Conservation (phyloP, 2,888 invertebrate species). For the Polymixis flavicincta region DNA sequence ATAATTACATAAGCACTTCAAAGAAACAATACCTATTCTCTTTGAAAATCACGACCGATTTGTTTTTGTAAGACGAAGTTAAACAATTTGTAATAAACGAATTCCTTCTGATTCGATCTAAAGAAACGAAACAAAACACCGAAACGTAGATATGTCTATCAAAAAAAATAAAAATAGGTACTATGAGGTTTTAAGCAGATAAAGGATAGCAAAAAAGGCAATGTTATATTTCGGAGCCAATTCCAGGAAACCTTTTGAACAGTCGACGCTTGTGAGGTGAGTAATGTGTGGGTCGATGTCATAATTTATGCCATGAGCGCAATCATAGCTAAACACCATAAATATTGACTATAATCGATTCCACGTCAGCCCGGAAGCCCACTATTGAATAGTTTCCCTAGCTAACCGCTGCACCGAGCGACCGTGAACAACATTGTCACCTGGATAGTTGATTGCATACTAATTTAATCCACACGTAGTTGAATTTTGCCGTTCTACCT, state of each 20-base stretch:
- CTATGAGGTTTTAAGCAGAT: slow-evolving; percentile 3
- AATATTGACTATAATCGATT: slow-evolving; percentile 50
- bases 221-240: slow-evolving; percentile 4
- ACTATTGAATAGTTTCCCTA: slow-evolving; percentile 28
- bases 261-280: slow-evolving; percentile 10
- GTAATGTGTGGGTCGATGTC: slow-evolving; percentile 11
- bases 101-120: slow-evolving; percentile 38
- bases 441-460: slow-evolving; percentile 12
- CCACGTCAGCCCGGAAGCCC: slow-evolving; percentile 22
- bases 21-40: slow-evolving; percentile 33
- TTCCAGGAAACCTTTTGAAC: slow-evolving; percentile 29
- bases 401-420: slow-evolving; percentile 12
- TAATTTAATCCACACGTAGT: slow-evolving; percentile 11
- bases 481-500: slow-evolving; percentile 6
- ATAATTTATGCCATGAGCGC: slow-evolving; percentile 18
- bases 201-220: slow-evolving; percentile 7
- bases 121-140: slow-evolving; percentile 14
- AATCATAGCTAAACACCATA: slow-evolving; percentile 24
- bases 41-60: slow-evolving; percentile 21
- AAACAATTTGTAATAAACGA: slow-evolving; percentile 42
- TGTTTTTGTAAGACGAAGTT: slow-evolving; percentile 15
- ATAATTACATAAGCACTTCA: slow-evolving; percentile 31
- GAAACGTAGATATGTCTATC: slow-evolving; percentile 11
- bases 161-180: slow-evolving; percentile 7
- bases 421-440: slow-evolving; percentile 10